A percentile compares a stretch with the other conserved stretches of the same genome.
Conservation (phyloP, 2,888 invertebrate genomes). For the Panopea generosa region DNA sequence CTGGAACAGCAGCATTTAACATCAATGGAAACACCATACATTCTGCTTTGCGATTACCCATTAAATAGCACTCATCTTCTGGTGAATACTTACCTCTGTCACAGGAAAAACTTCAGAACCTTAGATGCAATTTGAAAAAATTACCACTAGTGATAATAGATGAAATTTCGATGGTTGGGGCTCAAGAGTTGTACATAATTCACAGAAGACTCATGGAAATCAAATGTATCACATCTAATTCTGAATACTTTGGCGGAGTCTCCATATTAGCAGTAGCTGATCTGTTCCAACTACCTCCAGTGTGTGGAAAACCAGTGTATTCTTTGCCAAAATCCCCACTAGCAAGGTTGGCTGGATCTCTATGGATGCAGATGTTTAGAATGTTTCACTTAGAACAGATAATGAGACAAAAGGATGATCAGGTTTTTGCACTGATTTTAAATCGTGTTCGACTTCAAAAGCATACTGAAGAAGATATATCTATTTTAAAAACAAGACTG, state of each 20-base stretch:
- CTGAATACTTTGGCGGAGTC: constrained; percentile 12
- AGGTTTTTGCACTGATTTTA: not conserved
- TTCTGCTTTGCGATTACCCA: constrained; percentile 20
- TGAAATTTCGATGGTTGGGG: constrained; percentile 19
- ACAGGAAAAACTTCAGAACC: constrained; percentile 15
- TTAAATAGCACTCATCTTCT: constrained; percentile 9
- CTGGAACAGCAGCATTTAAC: constrained; percentile 23
- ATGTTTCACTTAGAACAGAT: constrained; percentile 4
- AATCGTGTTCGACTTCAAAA: not conserved
- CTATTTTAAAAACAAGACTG: constrained; percentile 1
- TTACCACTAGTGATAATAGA: constrained; percentile 16
- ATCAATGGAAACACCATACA: constrained; percentile 15
- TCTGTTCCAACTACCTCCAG: constrained; percentile 1
- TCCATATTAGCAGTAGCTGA: constrained; percentile 18
- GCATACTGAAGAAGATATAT: not conserved
- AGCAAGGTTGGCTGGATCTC: constrained; percentile 3
- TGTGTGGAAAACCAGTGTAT: constrained; percentile 4
- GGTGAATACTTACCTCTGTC: constrained; percentile 11
- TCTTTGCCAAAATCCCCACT: constrained; percentile 5
- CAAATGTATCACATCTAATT: not conserved
- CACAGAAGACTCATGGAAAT: no score
- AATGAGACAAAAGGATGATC: constrained; percentile 3
- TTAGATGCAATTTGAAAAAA: not conserved
- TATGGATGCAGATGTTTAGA: constrained; percentile 7
- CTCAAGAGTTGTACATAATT: not conserved